A percentile compares a stretch with the other conserved stretches of the same genome.
Evolutionary conservation across 2,888 invertebrate species (phyloP).

Genomic region (Oscheius sp.): DNA sequence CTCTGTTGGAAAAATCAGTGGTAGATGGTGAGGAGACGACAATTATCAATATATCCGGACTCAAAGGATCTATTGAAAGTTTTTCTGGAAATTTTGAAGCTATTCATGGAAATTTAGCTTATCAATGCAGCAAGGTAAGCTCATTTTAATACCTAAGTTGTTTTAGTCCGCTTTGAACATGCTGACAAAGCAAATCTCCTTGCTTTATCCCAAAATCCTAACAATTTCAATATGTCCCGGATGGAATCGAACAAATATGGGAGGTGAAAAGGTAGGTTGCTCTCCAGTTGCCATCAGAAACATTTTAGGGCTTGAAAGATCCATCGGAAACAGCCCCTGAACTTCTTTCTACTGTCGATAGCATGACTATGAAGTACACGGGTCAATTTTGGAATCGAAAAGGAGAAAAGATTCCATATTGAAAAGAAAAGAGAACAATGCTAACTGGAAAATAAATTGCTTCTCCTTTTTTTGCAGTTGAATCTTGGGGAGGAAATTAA

Average conservation of each 20-base stretch:
- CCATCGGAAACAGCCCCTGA: slow-evolving; percentile 9
- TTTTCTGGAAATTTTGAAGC: slow-evolving; percentile 5
- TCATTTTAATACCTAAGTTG: neutral
- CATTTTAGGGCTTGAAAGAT: slow-evolving; percentile 1
- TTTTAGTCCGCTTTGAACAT: slow-evolving; percentile 25
- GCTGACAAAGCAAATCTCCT: slow-evolving; percentile 26
- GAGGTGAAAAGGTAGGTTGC: neutral
- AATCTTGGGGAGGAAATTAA: neutral
- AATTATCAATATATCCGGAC: slow-evolving; percentile 25
- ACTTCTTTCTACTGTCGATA: slow-evolving; percentile 1
- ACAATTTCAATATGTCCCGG: slow-evolving; percentile 25
- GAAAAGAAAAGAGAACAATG: no score
- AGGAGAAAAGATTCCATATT: slow-evolving; percentile 24
- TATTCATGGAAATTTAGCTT: slow-evolving; percentile 24
- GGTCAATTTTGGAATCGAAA: slow-evolving; percentile 27
- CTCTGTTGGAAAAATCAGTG: slow-evolving; percentile 12
- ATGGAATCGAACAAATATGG: slow-evolving; percentile 23
- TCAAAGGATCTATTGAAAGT: slow-evolving; percentile 22
- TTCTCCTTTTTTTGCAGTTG: no score
- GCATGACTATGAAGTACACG: slow-evolving; percentile 16
- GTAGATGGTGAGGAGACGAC: slow-evolving; percentile 8
- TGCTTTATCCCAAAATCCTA: slow-evolving; percentile 9
- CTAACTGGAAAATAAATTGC: no score
- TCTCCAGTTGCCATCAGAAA: neutral
- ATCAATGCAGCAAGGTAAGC: slow-evolving; percentile 28